Evolutionary conservation across 2,113 vertebrate species (phyloP), one percentile per base, ranked within the genome.

Genomic region (Vidua chalybeata): DNA sequence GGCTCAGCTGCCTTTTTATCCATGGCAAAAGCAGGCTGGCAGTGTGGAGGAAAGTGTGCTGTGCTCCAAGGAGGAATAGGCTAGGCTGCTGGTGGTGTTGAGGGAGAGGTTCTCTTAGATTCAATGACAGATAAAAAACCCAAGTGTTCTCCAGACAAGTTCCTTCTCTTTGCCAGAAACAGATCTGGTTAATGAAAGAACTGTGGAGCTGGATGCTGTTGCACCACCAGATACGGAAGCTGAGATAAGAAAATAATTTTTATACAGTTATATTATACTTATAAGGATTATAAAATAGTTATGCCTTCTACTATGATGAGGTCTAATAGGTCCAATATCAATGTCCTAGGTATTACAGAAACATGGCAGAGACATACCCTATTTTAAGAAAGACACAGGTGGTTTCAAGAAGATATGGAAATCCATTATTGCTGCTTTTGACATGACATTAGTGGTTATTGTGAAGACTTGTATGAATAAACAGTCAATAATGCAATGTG

Each of bases 1-100:
- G 88, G 51, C 90, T 94, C 79, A 77, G 82, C 92, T 41, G 75
- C 48, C 94, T 81, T 88, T 85, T 69, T 72, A 64, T 81, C 43
- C 75, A 18, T 1, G 7, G n/a, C 48, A 88, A 81, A 93, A 84
- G 64, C 35, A 49, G 52, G 33, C 78, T 6, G 43, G 82, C 85
- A 80, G 43, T 51, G 78, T 0, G 0, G 66, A 61, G 46, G 69
- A 79, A 68, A 82, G 56, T 2, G 3, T 4, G 11, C 62, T 43
- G 58, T 78, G 58, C 75, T 87, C 41, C 33, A 49, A 58, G 71
- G n/a, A 54, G 54, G 62, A 52, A 19, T 83, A 54, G 31, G 72
- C 62, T 52, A 74, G 66, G 84, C 56, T 72, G 49, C 59, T 66
- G 43, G 7, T 48, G 23, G 45, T 88, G 33, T 31, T 63, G 31